These are phyloP conservation scores for Drosophila rubida DNA, from an alignment of 2,888 invertebrate genomes.

Conservation along the genomic window DNA sequence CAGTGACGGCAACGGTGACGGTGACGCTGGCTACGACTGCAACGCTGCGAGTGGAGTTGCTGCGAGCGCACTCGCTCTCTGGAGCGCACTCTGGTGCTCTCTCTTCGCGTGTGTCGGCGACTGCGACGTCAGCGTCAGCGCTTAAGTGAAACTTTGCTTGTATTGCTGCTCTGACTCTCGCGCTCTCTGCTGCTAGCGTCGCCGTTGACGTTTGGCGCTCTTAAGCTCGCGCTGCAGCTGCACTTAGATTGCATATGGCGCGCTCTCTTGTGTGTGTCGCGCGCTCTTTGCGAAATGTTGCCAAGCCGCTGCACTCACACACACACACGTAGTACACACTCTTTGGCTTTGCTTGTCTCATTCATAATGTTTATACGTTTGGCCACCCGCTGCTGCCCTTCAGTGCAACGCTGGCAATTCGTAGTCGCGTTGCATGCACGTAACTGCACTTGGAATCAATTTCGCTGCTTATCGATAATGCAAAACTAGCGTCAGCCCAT, in stretches of 20 bases:
- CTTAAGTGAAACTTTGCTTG: conserved; percentile 58
- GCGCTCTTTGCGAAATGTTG: conserved; percentile 56
- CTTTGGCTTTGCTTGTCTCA: conserved; percentile 59
- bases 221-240: conserved; percentile 39
- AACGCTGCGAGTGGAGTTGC: conserved; percentile 24
- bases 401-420: not conserved
- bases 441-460: conserved; percentile 76
- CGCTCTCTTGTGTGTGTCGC: conserved; percentile 6
- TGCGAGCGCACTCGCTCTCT: not conserved
- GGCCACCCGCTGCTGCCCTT: conserved; percentile 2
- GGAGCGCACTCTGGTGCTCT: not conserved
- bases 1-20: conserved; percentile 2
- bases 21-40: conserved; percentile 22
- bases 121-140: conserved; percentile 34
- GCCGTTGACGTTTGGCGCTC: conserved; percentile 21
- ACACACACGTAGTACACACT: conserved; percentile 13
- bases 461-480: conserved; percentile 76
- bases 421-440: conserved; percentile 58
- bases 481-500: conserved; percentile 49
- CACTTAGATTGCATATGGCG: conserved; percentile 54
- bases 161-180: conserved; percentile 19
- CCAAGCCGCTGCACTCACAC: conserved; percentile 32
- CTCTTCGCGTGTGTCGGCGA: conserved; percentile 15
- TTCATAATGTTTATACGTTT: conserved; percentile 56
- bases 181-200: not conserved